Evolutionary conservation across 2,113 vertebrate genomes (phyloP).

Genomic region (Centropus bengalensis): DNA sequence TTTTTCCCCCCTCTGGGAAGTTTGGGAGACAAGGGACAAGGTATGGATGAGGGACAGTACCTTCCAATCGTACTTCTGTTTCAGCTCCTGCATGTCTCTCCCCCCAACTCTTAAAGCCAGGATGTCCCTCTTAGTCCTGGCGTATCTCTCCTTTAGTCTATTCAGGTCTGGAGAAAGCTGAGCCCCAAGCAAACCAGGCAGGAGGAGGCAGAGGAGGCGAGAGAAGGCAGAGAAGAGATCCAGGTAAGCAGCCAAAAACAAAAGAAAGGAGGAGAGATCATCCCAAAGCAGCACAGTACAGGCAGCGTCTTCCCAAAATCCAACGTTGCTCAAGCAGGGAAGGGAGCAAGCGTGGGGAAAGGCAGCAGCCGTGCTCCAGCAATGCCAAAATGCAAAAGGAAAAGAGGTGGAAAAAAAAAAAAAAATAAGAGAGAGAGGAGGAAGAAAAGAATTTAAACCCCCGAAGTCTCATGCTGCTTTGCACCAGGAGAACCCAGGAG

Average conservation of each 20-base stretch:
- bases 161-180: constrained; percentile 91
- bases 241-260: constrained; percentile 66
- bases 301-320: not conserved
- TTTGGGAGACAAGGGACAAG: not conserved
- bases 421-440: too few species aligned
- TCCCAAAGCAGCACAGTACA: not conserved
- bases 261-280: not conserved
- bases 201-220: constrained; percentile 38
- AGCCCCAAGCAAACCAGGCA: constrained; percentile 65
- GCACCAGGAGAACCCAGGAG: not conserved
- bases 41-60: constrained; percentile 72
- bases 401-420: not conserved
- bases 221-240: constrained; percentile 72
- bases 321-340: accelerated
- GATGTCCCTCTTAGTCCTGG: constrained; percentile 91
- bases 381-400: not conserved
- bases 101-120: constrained; percentile 89
- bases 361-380: not conserved
- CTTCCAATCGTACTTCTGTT: constrained; percentile 90
- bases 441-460: not conserved
- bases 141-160: constrained; percentile 90
- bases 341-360: not conserved
- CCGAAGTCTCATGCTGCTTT: not conserved
- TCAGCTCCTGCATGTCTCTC: constrained; percentile 85
- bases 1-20: not conserved